These are phyloP conservation scores for Fragum sueziense DNA, from an alignment of 2,888 invertebrate species.

Conservation along the genomic window DNA sequence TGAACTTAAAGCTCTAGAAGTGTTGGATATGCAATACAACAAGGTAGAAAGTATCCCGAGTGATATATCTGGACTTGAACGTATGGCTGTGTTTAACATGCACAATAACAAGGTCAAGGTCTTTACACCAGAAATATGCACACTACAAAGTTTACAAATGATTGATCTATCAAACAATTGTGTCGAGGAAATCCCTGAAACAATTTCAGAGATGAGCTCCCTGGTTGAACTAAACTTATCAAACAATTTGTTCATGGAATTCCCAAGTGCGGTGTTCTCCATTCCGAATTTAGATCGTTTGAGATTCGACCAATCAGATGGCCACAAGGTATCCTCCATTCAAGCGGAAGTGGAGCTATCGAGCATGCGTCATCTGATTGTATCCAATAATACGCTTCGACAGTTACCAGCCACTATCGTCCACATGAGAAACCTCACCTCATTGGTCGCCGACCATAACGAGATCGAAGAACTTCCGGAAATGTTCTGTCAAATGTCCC, in stretches of 20 bases:
- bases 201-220: conserved; percentile 89
- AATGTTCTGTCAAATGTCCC: conserved; percentile 68
- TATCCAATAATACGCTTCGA: conserved; percentile 75
- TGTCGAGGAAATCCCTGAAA: conserved; percentile 81
- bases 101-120: conserved; percentile 67
- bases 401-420: conserved; percentile 72
- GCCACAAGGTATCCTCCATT: conserved; percentile 70
- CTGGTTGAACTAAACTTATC: conserved; percentile 75
- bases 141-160: conserved; percentile 62
- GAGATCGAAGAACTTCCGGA: conserved; percentile 68
- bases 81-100: conserved; percentile 68
- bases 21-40: conserved; percentile 71
- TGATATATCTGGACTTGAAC: conserved; percentile 69
- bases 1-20: conserved; percentile 65
- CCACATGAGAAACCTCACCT: conserved; percentile 72
- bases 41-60: conserved; percentile 66
- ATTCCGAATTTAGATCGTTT: conserved; percentile 74
- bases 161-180: conserved; percentile 73
- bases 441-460: conserved; percentile 75
- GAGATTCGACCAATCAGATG: conserved; percentile 74
- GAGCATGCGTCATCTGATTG: conserved; percentile 68
- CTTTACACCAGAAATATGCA: conserved; percentile 71
- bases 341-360: conserved; percentile 75
- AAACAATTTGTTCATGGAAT: conserved; percentile 76
- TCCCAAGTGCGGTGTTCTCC: conserved; percentile 74